Base-by-base conservation (phyloP, 2,888 invertebrate species). In the Margaritifera margaritifera region DNA sequence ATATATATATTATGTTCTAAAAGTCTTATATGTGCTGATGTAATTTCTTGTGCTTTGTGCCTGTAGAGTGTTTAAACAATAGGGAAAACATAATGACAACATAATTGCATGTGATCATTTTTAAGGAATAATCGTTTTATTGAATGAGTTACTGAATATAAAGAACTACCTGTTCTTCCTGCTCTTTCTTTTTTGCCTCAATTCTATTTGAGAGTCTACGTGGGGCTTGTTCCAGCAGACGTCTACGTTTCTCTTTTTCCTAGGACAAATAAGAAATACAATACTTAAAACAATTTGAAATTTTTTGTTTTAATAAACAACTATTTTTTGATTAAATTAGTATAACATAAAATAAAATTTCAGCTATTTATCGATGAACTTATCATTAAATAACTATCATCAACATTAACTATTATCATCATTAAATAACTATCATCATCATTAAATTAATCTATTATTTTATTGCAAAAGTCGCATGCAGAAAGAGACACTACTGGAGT, bases 181-280 rank as follows among this genome's bases (percentile, higher is more conserved):
- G 91, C 80, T 92, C 92, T 72, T 91, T 91, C 87, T 92, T 92
- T 62, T 90, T 87, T 87, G 92, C 92, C 77, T 93, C 92, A 63
- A 94, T 92, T 62, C 94, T 91, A 80, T 92, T 92, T 0, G 94
- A 94, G 27, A 93, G 92, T 62, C 94, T 91, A n/a, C 94, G 91
- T 6, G 94, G 94, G 68, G 93, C 92, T 83, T 92, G 91, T 84
- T 94, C 94, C 81, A 93, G 88, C 84, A 93, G 90, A 88, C 93
- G 92, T 87, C 87, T 91, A 74, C 90, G 86, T 66, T 84, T 76
- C 57, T 86, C 84, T 67, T 80, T 82, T 70, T 89, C 88, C 88
- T 89, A 76, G 31, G 75, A 81, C 27, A 56, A 50, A 64, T 50
- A 25, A n/a, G n/a, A n/a, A n/a, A 59, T 59, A n/a, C 2, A 15